Base-by-base conservation (phyloP, 1,140 invertebrate genomes). In the Drosophila pseudoobscura region DNA sequence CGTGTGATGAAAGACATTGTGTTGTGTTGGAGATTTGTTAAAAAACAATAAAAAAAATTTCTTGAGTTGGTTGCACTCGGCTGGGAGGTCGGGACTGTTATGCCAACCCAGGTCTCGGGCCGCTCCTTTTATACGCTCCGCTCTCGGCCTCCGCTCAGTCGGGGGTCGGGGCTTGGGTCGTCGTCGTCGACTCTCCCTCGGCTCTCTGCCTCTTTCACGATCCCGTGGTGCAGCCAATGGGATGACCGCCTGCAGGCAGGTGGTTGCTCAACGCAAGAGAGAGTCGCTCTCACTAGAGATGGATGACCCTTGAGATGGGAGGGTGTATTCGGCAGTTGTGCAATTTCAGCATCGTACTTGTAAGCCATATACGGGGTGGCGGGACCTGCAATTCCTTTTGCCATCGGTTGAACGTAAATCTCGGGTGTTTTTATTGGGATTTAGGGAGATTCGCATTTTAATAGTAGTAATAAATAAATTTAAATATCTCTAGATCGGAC, bases 1-100 rank as follows among this genome's bases (percentile, higher is more conserved):
- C 84, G 90, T 49, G 79, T 79, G 51, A 90, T 84, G 73, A 91
- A 91, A 54, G 87, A 85, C 90, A 91, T 91, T 55, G 54, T 71
- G 20, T 91, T 55, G 54, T 71, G 20, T 51, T 29, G 24, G 43
- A 24, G 35, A 31, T 71, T 31, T 13, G 39, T 41, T 39, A 24
- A 53, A 46, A 24, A 29, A 57, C 17, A 52, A 20, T 70, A 26
- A 26, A 26, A 26, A 26, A 26, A 26, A 26, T 53, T 11, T 70
- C 43, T 57, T 44, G 11, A 61, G 31, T 31, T 53, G 22, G 65
- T 56, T 69, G 65, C 59, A 62, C 74, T 65, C 53, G 50, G 85
- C 47, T 69, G 63, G 29, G 63, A 66, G 26, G 63, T 77, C 53
- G 69, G 6, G 60, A 41, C 29, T 66, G 54, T 78, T 89, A 73